Percentiles rank a stretch among this genome's conserved stretches.
These are phyloP conservation scores for Diadromus collaris DNA, from an alignment of 2,888 invertebrate species.

Conservation along the genomic window DNA sequence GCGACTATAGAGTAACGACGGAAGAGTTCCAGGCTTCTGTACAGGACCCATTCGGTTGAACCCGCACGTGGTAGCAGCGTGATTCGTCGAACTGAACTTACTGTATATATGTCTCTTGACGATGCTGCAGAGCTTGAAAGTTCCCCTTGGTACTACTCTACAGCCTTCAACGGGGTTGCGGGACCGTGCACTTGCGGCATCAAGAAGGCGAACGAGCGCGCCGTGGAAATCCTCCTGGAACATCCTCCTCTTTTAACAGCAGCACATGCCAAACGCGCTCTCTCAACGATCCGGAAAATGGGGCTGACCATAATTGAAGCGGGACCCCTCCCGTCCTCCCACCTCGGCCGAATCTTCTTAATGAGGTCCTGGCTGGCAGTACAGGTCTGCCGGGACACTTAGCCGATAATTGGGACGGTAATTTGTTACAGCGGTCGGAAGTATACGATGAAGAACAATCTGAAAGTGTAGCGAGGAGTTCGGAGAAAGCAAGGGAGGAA, in stretches of 20 bases:
- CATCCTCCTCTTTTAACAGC: conserved; percentile 27
- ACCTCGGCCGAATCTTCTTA: conserved; percentile 51
- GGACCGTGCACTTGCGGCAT: conserved; percentile 43
- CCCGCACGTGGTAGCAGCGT: conserved; percentile 17
- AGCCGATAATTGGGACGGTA: conserved; percentile 50
- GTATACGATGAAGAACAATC: conserved; percentile 20
- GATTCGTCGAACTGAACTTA: conserved; percentile 46
- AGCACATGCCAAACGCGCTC: conserved; percentile 49
- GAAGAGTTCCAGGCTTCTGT: conserved; percentile 28
- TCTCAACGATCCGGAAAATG: conserved; percentile 59
- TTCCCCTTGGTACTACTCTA: conserved; percentile 31
- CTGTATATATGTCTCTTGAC: conserved; percentile 8
- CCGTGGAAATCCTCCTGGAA: conserved; percentile 32
- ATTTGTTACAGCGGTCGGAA: conserved; percentile 47
- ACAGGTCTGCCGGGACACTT: conserved; percentile 42
- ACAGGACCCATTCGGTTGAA: conserved; percentile 34
- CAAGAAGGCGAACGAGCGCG: conserved; percentile 34
- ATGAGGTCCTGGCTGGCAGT: conserved; percentile 48
- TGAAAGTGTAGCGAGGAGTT: not conserved
- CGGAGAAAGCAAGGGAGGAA: not conserved
- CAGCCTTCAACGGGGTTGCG: conserved; percentile 44
- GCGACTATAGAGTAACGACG: conserved; percentile 21
- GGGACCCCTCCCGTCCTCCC: conserved; percentile 15
- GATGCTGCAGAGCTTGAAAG: conserved; percentile 25
- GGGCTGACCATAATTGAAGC: conserved; percentile 57